These are phyloP conservation scores for Drosophila falleni DNA, from an alignment of 2,888 invertebrate species.

Conservation along the genomic window DNA sequence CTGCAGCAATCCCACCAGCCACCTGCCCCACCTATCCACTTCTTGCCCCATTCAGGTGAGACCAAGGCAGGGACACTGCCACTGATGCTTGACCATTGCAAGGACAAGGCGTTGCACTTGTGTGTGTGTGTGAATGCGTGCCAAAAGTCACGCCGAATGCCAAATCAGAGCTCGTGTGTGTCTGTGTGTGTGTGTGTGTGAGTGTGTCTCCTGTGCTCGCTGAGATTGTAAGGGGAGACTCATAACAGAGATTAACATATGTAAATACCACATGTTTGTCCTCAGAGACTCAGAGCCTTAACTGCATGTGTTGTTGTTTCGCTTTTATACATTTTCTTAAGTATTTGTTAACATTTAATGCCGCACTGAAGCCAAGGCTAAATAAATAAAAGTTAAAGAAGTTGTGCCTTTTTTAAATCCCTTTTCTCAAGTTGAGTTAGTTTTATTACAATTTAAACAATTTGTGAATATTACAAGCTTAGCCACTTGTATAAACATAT, in stretches of 20 bases:
- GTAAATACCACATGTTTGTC: conserved; percentile 12
- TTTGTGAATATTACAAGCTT: not conserved
- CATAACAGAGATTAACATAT: conserved; percentile 21
- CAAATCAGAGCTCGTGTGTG: conserved; percentile 46
- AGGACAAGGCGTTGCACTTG: conserved; percentile 56
- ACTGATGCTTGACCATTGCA: conserved; percentile 66
- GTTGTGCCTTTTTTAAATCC: not conserved
- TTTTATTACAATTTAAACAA: not conserved
- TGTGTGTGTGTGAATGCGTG: conserved; percentile 44
- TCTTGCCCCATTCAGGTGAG: conserved; percentile 23
- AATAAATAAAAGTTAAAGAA: conserved; percentile 12
- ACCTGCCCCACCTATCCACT: conserved; percentile 2
- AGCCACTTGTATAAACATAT: not conserved
- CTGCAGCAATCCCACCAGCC: conserved; percentile 23
- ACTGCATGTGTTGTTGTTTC: conserved; percentile 17
- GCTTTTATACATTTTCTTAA: not conserved
- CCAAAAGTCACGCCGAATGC: conserved; percentile 66
- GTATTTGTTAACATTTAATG: conserved; percentile 2
- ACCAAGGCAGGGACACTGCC: conserved; percentile 46
- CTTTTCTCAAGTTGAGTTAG: not conserved
- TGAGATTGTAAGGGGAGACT: conserved; percentile 7
- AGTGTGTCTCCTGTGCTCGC: conserved; percentile 16
- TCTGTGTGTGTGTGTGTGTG: too few species aligned
- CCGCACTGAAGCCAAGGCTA: conserved; percentile 2
- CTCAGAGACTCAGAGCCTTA: conserved; percentile 9